These are phyloP conservation scores for Protonemura montana DNA, from an alignment of 2,888 invertebrate species.

Conservation along the genomic window DNA sequence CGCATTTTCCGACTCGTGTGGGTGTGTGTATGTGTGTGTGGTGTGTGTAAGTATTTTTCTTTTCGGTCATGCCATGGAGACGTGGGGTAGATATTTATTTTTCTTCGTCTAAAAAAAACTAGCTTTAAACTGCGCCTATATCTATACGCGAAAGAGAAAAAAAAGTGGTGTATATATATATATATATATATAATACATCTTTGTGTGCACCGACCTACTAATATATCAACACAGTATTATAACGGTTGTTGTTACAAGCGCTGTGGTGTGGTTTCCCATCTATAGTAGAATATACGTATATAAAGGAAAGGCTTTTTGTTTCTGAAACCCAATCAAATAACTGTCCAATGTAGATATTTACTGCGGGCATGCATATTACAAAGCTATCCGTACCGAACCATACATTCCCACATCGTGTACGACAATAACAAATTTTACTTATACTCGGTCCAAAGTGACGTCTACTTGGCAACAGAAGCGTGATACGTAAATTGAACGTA, in stretches of 20 bases:
- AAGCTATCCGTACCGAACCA: constrained; percentile 8
- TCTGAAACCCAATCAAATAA: constrained; percentile 49
- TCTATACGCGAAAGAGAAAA: neutral
- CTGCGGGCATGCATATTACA: constrained; percentile 43
- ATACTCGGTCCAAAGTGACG: constrained; percentile 33
- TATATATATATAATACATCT: constrained; percentile 23
- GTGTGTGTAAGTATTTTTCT: neutral
- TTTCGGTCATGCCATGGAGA: neutral
- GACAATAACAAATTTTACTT: constrained; percentile 42
- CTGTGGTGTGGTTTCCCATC: neutral
- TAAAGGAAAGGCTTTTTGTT: constrained; percentile 42
- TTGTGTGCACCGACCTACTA: neutral
- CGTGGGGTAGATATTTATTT: neutral
- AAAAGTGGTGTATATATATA: too few species aligned
- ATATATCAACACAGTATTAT: constrained; percentile 36
- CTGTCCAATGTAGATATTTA: constrained; percentile 48
- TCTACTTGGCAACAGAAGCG: constrained; percentile 15
- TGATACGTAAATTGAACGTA: constrained; percentile 26
- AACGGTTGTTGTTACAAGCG: constrained; percentile 20
- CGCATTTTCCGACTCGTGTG: neutral
- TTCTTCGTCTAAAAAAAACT: neutral
- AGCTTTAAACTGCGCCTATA: constrained; percentile 25
- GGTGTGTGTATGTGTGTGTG: neutral
- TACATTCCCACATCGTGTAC: constrained; percentile 18
- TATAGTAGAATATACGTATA: neutral